These are phyloP conservation scores for Leucophenga montana DNA, from an alignment of 2,888 invertebrate species.

Conservation along the genomic window DNA sequence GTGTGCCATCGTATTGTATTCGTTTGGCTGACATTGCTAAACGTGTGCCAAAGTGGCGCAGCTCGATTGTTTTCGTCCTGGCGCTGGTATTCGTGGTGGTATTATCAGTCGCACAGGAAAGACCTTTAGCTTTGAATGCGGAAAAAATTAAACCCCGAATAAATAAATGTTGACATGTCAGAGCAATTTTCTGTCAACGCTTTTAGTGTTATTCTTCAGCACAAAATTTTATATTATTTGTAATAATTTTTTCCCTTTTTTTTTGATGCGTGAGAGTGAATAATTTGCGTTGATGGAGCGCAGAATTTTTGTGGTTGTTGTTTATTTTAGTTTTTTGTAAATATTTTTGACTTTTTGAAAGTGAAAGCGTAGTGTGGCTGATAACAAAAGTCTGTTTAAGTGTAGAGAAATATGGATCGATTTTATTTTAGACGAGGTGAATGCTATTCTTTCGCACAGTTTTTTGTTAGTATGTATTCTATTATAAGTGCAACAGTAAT, in stretches of 20 bases:
- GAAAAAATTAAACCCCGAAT: background rate
- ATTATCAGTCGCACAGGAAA: constrained; percentile 1
- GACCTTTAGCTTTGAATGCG: background rate
- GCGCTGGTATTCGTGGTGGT: background rate
- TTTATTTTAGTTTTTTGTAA: background rate
- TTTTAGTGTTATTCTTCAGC: background rate
- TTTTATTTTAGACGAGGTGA: too few relatives aligned
- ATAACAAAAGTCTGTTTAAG: too few relatives aligned
- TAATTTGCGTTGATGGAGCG: background rate
- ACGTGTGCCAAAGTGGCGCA: background rate
- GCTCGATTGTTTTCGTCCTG: too few relatives aligned
- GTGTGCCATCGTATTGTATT: constrained; percentile 5
- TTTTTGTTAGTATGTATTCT: too few relatives aligned
- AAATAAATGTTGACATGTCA: constrained; percentile 17
- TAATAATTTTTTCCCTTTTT: background rate
- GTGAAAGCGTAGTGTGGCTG: too few relatives aligned
- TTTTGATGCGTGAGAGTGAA: background rate
- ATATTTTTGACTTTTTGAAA: background rate
- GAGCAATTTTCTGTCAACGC: constrained; percentile 19
- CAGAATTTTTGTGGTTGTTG: background rate
- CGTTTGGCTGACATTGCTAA: background rate
- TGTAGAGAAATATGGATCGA: too few relatives aligned
- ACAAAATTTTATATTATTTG: background rate
- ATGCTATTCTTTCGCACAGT: too few relatives aligned
- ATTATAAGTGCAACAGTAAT: too few relatives aligned